Evolutionary conservation across 1,140 invertebrate genomes (phyloP).

Genomic region (Eumeta japonica): DNA sequence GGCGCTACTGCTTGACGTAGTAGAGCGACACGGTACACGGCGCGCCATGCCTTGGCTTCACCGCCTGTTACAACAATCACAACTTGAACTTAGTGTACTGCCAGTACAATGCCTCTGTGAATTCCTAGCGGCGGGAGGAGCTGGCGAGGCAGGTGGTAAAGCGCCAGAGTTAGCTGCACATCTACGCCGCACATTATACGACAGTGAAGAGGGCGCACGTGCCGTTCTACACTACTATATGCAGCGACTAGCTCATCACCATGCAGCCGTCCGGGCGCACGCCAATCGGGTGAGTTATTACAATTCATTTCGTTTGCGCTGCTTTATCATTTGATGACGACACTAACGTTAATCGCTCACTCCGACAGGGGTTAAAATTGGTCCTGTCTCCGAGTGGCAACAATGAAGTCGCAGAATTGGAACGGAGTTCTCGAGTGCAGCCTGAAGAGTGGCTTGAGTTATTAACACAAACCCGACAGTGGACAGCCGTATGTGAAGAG

Average conservation of each 20-base stretch:
- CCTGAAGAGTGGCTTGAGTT: slow-evolving; percentile 75
- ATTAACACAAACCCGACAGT: slow-evolving; percentile 73
- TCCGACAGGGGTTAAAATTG: slow-evolving; percentile 68
- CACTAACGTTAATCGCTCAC: slow-evolving; percentile 32
- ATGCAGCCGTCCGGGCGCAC: slow-evolving; percentile 71
- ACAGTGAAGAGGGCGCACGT: slow-evolving; percentile 61
- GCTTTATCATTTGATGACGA: slow-evolving; percentile 39
- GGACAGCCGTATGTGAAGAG: slow-evolving; percentile 64
- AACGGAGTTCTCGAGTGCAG: slow-evolving; percentile 49
- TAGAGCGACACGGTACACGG: slow-evolving; percentile 82
- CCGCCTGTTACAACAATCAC: slow-evolving; percentile 88
- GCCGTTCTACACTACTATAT: slow-evolving; percentile 94
- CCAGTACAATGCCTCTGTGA: slow-evolving; percentile 96
- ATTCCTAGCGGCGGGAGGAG: slow-evolving; percentile 80
- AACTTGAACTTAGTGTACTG: slow-evolving; percentile 81
- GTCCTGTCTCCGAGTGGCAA: slow-evolving; percentile 56
- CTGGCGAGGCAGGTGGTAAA: slow-evolving; percentile 69
- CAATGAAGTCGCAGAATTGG: slow-evolving; percentile 40
- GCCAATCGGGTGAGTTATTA: slow-evolving; percentile 60
- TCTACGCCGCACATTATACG: slow-evolving; percentile 67
- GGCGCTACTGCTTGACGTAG: slow-evolving; percentile 90
- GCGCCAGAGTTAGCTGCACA: slow-evolving; percentile 75
- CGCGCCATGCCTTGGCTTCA: slow-evolving; percentile 97
- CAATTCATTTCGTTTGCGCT: slow-evolving; percentile 10
- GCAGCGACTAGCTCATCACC: slow-evolving; percentile 78